Evolutionary conservation across 2,113 vertebrate genomes (phyloP).

Genomic region (Onychostoma macrolepis): DNA sequence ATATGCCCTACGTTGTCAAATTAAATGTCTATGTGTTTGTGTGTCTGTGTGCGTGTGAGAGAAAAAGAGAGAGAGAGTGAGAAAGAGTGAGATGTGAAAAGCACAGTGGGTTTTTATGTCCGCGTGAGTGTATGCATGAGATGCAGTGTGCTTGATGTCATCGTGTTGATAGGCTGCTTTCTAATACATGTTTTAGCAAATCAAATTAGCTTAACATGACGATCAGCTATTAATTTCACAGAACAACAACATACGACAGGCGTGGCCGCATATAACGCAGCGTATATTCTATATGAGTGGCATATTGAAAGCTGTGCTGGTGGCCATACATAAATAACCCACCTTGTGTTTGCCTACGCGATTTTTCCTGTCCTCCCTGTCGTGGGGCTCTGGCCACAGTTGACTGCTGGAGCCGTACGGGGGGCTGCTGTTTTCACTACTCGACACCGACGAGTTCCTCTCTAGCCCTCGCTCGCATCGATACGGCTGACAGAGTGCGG

Average conservation of each 20-base stretch:
- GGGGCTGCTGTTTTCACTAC: constrained; percentile 72
- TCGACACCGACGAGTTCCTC: constrained; percentile 71
- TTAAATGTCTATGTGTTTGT: not conserved
- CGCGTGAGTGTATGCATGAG: constrained; percentile 28
- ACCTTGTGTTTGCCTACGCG: constrained; percentile 75
- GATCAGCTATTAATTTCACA: constrained; percentile 3
- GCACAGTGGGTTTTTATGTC: constrained; percentile 1
- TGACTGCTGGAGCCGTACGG: constrained; percentile 77
- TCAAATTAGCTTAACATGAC: constrained; percentile 7
- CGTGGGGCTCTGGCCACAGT: constrained; percentile 76
- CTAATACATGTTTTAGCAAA: constrained; percentile 15
- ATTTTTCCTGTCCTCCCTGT: constrained; percentile 72
- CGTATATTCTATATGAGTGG: not conserved
- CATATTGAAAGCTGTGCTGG: not conserved
- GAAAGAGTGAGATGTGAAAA: not conserved
- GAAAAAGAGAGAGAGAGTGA: not conserved
- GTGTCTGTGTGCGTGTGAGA: not conserved
- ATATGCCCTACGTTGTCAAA: not conserved
- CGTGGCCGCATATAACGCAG: constrained; percentile 63
- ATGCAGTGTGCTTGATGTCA: constrained; percentile 41
- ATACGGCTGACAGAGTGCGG: constrained; percentile 61
- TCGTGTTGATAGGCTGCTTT: constrained; percentile 8
- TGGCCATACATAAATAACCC: constrained; percentile 22
- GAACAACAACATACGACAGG: constrained; percentile 67
- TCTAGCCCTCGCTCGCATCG: constrained; percentile 56